phyloP scores from a whole-genome alignment of 2,797 vertebrate species.

The Sebastes cheni region DNA sequence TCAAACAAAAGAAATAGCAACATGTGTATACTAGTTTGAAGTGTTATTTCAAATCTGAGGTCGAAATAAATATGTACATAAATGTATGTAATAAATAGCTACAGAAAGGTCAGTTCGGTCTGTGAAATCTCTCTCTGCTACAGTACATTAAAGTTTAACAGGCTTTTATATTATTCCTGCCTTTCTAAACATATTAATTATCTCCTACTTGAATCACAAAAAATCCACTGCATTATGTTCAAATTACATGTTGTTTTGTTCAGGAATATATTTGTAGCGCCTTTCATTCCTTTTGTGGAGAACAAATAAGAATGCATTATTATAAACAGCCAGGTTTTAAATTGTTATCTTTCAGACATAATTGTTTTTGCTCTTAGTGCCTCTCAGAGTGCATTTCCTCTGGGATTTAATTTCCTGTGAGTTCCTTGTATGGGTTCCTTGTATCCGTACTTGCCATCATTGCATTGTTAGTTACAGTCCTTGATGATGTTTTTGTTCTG shows the following conservation, averaged over 20 bases:
- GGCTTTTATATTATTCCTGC: neutral
- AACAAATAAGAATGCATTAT: neutral
- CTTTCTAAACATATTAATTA: too few relatives aligned
- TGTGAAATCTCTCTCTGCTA: neutral
- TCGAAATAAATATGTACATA: too few relatives aligned
- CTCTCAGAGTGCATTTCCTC: neutral
- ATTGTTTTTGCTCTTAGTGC: neutral
- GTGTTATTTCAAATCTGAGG: neutral
- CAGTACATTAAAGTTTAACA: neutral
- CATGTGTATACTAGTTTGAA: neutral
- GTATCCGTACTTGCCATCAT: neutral
- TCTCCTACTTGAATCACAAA: neutral
- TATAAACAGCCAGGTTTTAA: neutral
- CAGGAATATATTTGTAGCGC: neutral
- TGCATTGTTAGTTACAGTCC: neutral
- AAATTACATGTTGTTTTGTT: neutral
- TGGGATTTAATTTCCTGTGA: neutral
- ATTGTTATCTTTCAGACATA: neutral
- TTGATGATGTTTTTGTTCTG: neutral
- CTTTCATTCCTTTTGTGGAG: neutral
- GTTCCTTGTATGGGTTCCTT: too few relatives aligned
- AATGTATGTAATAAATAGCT: too few relatives aligned
- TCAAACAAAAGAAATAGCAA: neutral
- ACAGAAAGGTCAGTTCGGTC: neutral
- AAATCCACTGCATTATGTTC: neutral